Base-by-base conservation (phyloP, 1,140 invertebrate species). In the Argopecten irradians region DNA sequence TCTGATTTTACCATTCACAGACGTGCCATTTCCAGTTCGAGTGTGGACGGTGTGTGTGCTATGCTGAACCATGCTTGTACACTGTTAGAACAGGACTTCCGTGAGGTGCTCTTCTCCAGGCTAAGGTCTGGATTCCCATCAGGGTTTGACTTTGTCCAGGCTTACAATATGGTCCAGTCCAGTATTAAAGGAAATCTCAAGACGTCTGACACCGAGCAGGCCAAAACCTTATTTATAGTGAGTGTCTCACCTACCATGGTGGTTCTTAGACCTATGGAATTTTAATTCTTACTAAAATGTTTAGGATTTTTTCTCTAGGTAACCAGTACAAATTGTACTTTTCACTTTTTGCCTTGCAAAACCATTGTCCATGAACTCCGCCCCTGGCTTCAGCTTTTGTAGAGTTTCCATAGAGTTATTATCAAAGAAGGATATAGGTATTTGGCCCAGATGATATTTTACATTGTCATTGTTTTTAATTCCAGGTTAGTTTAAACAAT, bases 21-120 rank as follows among this genome's bases (percentile, higher is more conserved):
- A 93, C 97, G 99, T 88, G 97, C 98, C 28, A 96, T 99, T 85
- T 97, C 97, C 11, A 99, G 97, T 93, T 97, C 97, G 92, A 99
- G 97, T 94, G 97, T 99, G 83, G 99, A 99, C 95, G 99, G 98
- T 55, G 97, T 98, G 83, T 99, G 99, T 96, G 98, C 98, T 39
- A 98, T 99, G 92, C 97, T 99, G 3, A 99, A 99, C 95, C 98
- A 99, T 96, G 98, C 98, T 0, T 97, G 97, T 92, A 97, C 97
- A 0, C 97, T 98, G 83, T 96, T 99, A 36, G 99, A 99, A 96
- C 97, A 97, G 86, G 97, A 98, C 91, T 98, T 98, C 94, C 97
- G 97, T 28, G 97, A 96, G 87, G 97, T 98, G 39, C 96, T 99
- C 34, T 97, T 97, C 86, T 96, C 96, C 33, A 96, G 97, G 83